phyloP scores from a whole-genome alignment of 2,888 invertebrate genomes.

The Phlogophora meticulosa region DNA sequence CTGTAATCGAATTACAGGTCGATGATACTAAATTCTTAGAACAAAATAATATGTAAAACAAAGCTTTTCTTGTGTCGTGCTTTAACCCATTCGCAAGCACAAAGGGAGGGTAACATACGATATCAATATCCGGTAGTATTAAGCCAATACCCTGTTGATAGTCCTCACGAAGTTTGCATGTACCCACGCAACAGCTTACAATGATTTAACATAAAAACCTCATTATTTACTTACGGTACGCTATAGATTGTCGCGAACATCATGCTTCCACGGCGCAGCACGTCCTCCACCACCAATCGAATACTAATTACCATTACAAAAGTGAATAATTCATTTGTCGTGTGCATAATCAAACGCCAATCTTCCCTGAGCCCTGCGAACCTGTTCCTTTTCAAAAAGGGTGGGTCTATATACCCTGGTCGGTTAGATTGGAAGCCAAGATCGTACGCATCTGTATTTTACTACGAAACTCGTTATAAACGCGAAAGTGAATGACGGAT shows the following conservation, averaged over 20 bases:
- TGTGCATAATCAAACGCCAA: slow-evolving; percentile 68
- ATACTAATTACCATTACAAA: slow-evolving; percentile 75
- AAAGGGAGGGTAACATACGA: slow-evolving; percentile 4
- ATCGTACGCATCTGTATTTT: slow-evolving; percentile 53
- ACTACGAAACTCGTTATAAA: slow-evolving; percentile 60
- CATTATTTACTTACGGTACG: slow-evolving; percentile 62
- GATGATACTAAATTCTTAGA: not conserved
- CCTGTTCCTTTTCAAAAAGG: not conserved
- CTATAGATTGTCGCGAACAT: slow-evolving; percentile 63
- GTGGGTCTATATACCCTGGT: slow-evolving; percentile 32
- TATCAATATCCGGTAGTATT: slow-evolving; percentile 50
- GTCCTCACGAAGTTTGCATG: slow-evolving; percentile 51
- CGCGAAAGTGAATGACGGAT: slow-evolving; percentile 69
- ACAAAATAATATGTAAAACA: slow-evolving; percentile 2
- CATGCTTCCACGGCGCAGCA: slow-evolving; percentile 62
- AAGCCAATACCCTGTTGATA: slow-evolving; percentile 57
- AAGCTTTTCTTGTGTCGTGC: not conserved
- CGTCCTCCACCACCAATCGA: slow-evolving; percentile 68
- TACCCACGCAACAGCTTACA: slow-evolving; percentile 37
- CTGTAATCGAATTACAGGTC: slow-evolving; percentile 14
- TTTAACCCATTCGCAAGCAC: slow-evolving; percentile 5
- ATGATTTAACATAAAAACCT: slow-evolving; percentile 64
- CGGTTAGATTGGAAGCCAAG: slow-evolving; percentile 45
- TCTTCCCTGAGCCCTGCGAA: slow-evolving; percentile 42
- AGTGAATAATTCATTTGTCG: slow-evolving; percentile 76